A percentile compares a stretch with the other conserved stretches of the same genome.
These are phyloP conservation scores for Glomeris marginata DNA, from an alignment of 2,888 invertebrate genomes.

Conservation along the genomic window DNA sequence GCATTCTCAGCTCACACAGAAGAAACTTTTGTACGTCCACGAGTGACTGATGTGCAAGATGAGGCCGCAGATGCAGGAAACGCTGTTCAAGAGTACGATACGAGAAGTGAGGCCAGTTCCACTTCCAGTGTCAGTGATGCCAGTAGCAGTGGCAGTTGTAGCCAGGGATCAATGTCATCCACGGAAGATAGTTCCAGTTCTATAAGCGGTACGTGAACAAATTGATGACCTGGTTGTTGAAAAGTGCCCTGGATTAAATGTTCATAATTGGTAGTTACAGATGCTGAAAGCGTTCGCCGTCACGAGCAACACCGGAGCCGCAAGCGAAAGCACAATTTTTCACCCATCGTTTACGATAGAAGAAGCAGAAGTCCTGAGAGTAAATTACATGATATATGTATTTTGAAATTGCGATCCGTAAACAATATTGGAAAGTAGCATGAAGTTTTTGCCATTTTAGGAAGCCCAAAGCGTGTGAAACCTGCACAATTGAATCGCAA, in stretches of 20 bases:
- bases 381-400: conserved; percentile 2
- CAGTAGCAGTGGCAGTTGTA: conserved; percentile 52
- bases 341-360: conserved; percentile 18
- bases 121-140: conserved; percentile 49
- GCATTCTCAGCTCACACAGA: no score
- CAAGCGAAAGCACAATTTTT: conserved; percentile 12
- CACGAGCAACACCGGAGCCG: conserved; percentile 4
- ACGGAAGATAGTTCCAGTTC: conserved; percentile 29
- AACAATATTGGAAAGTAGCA: no score
- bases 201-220: no score
- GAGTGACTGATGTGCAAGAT: not conserved
- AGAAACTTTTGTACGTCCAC: no score
- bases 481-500: conserved; percentile 13
- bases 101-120: conserved; percentile 76
- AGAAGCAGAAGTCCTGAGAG: conserved; percentile 16
- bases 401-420: no score
- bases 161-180: conserved; percentile 60
- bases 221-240: no score
- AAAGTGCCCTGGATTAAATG: no score
- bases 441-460: conserved; percentile 16
- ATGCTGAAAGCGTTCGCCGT: not conserved
- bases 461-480: conserved; percentile 25
- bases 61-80: conserved; percentile 10
- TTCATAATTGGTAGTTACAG: no score
- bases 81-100: conserved; percentile 43